Conservation (phyloP, 2,113 vertebrate species). For the Apus apus region DNA sequence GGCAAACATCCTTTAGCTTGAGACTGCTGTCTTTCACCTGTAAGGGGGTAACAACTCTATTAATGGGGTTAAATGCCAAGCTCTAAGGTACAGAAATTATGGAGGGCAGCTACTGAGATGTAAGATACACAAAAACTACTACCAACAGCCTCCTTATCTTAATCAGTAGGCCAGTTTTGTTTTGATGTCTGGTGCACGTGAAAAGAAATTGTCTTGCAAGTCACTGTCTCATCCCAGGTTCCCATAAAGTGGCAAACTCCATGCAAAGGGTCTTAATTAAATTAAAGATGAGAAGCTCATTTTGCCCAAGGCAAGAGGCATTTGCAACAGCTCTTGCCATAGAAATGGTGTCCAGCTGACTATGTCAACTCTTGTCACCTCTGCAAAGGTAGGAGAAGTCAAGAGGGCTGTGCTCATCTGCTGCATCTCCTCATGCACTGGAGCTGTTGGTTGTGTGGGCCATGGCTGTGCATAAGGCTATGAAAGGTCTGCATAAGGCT, state of each 20-base stretch:
- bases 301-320: background rate
- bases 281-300: background rate
- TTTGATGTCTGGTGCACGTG: background rate
- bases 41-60: background rate
- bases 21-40: background rate
- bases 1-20: background rate
- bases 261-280: rapidly evolving
- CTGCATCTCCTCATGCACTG: background rate
- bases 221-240: background rate
- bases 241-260: background rate
- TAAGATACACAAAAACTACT: background rate
- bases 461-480: background rate
- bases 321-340: background rate
- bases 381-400: background rate
- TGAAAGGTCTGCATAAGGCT: background rate
- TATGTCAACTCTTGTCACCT: background rate
- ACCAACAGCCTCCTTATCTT: background rate
- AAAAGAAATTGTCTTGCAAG: background rate
- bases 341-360: background rate
- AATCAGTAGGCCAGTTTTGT: background rate
- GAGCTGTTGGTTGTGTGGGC: background rate
- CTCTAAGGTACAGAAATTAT: background rate
- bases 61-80: background rate
- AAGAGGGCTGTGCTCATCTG: background rate
- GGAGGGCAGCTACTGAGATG: background rate